A percentile compares a stretch with the other conserved stretches of the same genome.
Evolutionary conservation across 2,113 vertebrate species (phyloP).

Genomic region (Brienomyrus brachyistius): DNA sequence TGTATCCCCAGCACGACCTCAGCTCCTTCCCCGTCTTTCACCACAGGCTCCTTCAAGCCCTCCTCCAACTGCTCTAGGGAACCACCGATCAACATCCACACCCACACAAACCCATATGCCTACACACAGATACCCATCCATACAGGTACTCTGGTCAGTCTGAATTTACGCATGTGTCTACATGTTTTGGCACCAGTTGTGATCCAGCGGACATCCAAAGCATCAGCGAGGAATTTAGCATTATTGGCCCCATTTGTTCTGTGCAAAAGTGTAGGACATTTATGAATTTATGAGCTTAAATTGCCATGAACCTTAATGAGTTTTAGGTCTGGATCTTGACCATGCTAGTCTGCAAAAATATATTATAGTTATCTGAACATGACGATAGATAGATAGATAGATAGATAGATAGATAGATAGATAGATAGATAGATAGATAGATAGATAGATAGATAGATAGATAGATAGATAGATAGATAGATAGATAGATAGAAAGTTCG

Average conservation of each 20-base stretch:
- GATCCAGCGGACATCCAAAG: not conserved
- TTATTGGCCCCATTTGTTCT: not conserved
- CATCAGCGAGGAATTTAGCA: not conserved
- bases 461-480: not conserved
- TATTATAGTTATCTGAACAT: too few species aligned
- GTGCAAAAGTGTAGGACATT: not conserved
- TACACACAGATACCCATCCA: not conserved
- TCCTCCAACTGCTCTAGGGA: not conserved
- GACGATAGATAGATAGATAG: not conserved
- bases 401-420: not conserved
- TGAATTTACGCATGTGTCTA: not conserved
- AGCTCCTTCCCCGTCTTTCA: not conserved
- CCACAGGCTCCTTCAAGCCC: not conserved
- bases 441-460: not conserved
- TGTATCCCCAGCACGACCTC: not conserved
- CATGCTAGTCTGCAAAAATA: not conserved
- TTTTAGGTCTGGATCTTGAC: not conserved
- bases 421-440: not conserved
- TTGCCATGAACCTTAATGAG: not conserved
- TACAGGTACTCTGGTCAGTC: not conserved
- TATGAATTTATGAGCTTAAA: not conserved
- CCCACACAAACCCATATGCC: not conserved
- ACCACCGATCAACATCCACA: not conserved
- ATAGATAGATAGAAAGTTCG: not conserved
- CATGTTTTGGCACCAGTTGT: not conserved